Evolutionary conservation across 2,113 vertebrate species (phyloP).

Genomic region (Notothenia coriiceps): DNA sequence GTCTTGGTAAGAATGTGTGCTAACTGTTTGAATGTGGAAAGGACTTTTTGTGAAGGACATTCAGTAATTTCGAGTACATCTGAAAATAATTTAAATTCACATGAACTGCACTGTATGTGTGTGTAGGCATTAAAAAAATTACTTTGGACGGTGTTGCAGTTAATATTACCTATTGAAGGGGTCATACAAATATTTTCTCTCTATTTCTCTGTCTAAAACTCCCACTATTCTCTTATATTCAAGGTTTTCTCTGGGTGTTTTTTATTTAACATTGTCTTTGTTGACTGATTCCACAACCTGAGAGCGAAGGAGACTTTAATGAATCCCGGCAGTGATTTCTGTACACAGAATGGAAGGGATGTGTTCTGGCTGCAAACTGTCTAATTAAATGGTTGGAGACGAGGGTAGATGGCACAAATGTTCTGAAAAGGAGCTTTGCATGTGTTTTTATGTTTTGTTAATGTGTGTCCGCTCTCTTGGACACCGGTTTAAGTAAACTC

Average conservation of each 20-base stretch:
- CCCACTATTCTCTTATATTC: neutral
- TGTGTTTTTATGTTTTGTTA: constrained; percentile 10
- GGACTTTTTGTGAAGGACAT: constrained; percentile 8
- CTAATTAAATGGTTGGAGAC: constrained; percentile 48
- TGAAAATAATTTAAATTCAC: neutral
- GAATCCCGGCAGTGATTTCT: constrained; percentile 40
- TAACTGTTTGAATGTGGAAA: neutral
- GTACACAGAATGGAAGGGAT: neutral
- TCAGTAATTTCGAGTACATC: neutral
- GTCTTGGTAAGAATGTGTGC: neutral
- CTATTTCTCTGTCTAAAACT: neutral
- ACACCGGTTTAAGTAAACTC: constrained; percentile 46
- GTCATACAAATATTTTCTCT: constrained; percentile 5
- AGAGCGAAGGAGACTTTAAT: constrained; percentile 26
- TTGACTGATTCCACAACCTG: constrained; percentile 18
- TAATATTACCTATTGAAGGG: constrained; percentile 6
- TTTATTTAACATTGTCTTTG: constrained; percentile 7
- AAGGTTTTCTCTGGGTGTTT: constrained; percentile 13
- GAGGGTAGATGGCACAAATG: constrained; percentile 12
- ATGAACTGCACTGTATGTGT: neutral
- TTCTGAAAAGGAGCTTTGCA: constrained; percentile 9
- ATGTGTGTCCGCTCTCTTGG: constrained; percentile 14
- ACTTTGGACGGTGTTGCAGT: constrained; percentile 4
- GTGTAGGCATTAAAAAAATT: constrained; percentile 7
- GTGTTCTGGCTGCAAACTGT: constrained; percentile 32